Evolutionary conservation across 2,113 vertebrate genomes (phyloP).

Genomic region (Cephalopterus ornatus): DNA sequence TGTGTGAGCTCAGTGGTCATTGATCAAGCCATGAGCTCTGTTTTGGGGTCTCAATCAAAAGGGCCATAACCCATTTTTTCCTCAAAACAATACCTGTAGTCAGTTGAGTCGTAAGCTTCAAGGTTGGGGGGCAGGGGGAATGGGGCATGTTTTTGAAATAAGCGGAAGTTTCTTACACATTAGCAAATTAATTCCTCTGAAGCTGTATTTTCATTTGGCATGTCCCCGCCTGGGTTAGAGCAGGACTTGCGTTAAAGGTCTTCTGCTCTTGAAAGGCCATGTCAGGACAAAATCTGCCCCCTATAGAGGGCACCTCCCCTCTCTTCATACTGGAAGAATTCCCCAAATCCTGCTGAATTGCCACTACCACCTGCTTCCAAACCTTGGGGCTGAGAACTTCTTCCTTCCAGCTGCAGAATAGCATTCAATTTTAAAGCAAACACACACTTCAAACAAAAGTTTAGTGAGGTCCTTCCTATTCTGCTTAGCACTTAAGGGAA

Average conservation of each 20-base stretch:
- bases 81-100: not conserved
- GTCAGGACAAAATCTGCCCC: not conserved
- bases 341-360: not conserved
- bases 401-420: not conserved
- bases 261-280: not conserved
- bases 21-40: not conserved
- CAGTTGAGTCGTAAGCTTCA: not conserved
- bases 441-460: not conserved
- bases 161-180: not conserved
- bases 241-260: not conserved
- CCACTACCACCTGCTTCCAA: fast-evolving
- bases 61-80: not conserved
- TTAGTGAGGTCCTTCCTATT: not conserved
- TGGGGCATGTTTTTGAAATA: fast-evolving
- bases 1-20: not conserved
- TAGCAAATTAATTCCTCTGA: not conserved
- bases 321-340: not conserved
- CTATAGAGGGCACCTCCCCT: fast-evolving
- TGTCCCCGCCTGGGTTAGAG: not conserved
- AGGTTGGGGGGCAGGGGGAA: not conserved
- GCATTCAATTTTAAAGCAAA: not conserved
- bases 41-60: not conserved
- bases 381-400: not conserved
- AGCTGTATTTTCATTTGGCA: not conserved
- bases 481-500: not conserved